Percentiles rank a stretch among this genome's conserved stretches.
Evolutionary conservation across 2,113 vertebrate genomes (phyloP).

Genomic region (Ammodytes marinus): DNA sequence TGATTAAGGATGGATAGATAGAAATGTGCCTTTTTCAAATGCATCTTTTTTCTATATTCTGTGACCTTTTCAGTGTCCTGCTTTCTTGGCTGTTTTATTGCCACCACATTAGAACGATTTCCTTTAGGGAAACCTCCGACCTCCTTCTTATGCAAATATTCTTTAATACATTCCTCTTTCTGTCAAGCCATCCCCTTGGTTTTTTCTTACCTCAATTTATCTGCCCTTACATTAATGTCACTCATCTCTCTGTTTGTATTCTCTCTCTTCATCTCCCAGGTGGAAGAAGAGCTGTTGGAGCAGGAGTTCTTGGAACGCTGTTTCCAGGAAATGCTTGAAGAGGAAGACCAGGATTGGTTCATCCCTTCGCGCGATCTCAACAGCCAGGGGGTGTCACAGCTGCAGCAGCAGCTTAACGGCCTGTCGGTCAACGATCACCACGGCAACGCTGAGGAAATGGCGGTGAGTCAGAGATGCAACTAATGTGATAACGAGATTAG

Average conservation of each 20-base stretch:
- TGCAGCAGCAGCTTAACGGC: constrained; percentile 95
- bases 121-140: constrained; percentile 5
- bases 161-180: background rate
- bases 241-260: background rate
- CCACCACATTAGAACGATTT: background rate
- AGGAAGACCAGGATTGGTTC: constrained; percentile 98
- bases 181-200: background rate
- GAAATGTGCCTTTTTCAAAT: background rate
- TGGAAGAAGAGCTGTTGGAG: constrained; percentile 97
- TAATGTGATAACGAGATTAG: background rate
- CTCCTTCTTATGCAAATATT: constrained; percentile 16
- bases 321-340: constrained; percentile 99
- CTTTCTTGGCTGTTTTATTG: constrained; percentile 3
- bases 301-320: constrained; percentile 98
- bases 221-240: background rate
- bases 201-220: background rate
- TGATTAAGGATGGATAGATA: background rate
- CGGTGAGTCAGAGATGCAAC: constrained; percentile 85
- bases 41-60: background rate
- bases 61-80: background rate
- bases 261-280: constrained; percentile 79
- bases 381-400: constrained; percentile 90
- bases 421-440: constrained; percentile 87
- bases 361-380: constrained; percentile 95
- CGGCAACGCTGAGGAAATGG: constrained; percentile 90